Base-by-base conservation (phyloP, 2,797 vertebrate species). In the Halcyon leucocephala region DNA sequence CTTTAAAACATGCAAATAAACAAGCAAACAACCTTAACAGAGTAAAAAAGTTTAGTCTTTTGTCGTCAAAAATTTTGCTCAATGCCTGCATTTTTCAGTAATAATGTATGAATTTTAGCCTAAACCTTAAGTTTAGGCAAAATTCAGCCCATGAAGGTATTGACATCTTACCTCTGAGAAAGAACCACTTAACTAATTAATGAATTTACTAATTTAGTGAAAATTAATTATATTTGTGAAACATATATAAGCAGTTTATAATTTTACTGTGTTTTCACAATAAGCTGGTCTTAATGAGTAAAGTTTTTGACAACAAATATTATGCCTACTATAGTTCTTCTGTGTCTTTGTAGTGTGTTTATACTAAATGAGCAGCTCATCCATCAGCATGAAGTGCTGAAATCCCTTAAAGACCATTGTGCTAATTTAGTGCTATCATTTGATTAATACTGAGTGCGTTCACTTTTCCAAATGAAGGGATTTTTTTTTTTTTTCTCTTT, bases 391-490 rank as follows among this genome's bases (percentile, higher is more conserved):
- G 54, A 96, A 90, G 74, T 73, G 73, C 54, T 90, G 57, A 90
- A 78, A 83, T 91, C 76, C 60, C 79, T 95, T 78, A 90, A 95
- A 93, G 77, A 86, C 48, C 19, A 78, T 52, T 93, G 48, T 77
- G 62, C 37, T 94, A 93, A 97, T 94, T 91, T 90, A 29, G 9
- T 95, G 49, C 58, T 94, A 69, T 80, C 52, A 39, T 88, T 92
- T 94, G 71, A 93, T 95, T 95, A 92, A 97, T 93, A 83, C 18
- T n/a, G 0, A 2, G 24, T 58, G 35, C 26, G 65, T 79, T 44
- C n/a, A 66, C 52, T 92, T 85, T 88, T 82, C 58, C 82, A 93
- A 94, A 94, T 69, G 24, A 77, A 60, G 24, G 25, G 29, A 15
- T 1, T 3, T 70, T 44, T 61, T 77, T 73, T 73, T 9, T 9